Conservation (phyloP, 2,113 vertebrate genomes). For the Isichthys henryi region DNA sequence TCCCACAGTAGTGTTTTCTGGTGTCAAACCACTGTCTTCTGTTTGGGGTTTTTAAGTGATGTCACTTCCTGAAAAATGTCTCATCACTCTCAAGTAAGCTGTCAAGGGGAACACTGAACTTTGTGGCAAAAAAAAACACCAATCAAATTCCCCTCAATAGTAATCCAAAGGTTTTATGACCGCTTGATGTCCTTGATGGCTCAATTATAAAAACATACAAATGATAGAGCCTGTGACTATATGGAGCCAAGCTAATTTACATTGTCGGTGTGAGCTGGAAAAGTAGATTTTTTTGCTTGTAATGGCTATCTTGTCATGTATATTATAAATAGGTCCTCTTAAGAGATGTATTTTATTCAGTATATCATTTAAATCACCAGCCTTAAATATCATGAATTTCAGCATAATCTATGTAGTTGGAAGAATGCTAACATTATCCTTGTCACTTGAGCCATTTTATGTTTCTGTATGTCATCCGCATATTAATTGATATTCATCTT, state of each 20-base stretch:
- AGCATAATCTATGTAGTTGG: neutral
- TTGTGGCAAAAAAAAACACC: neutral
- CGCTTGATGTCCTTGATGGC: neutral
- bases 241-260: neutral
- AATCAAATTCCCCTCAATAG: neutral
- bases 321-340: neutral
- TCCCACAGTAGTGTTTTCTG: neutral
- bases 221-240: neutral
- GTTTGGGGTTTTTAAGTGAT: neutral
- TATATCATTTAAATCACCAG: neutral
- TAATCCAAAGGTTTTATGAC: constrained; percentile 1
- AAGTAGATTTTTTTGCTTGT: neutral
- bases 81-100: neutral
- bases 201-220: neutral
- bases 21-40: neutral
- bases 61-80: neutral
- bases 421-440: neutral
- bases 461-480: neutral
- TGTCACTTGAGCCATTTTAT: neutral
- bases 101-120: neutral
- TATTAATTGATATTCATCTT: neutral
- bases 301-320: neutral
- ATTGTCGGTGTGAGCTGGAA: neutral
- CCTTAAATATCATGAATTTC: constrained; percentile 2
- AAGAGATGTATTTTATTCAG: neutral